These are phyloP conservation scores for Lathamus discolor DNA, from an alignment of 2,113 vertebrate species.

Conservation along the genomic window DNA sequence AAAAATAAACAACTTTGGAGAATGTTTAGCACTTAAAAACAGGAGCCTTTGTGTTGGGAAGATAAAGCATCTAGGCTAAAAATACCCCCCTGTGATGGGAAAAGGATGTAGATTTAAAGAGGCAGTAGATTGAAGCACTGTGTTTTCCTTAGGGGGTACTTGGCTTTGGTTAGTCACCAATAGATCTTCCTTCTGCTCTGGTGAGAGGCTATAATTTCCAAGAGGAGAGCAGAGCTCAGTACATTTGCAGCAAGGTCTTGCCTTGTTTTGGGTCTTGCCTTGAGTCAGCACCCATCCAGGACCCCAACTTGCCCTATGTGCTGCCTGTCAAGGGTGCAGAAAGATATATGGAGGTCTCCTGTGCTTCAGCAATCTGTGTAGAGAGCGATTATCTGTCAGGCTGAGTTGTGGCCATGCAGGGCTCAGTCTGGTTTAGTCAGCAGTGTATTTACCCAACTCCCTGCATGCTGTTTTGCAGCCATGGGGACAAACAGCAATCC, in stretches of 20 bases:
- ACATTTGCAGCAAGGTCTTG: not conserved
- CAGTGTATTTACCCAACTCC: not conserved
- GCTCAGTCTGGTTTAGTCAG: not conserved
- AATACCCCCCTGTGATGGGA: not conserved
- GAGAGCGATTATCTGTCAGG: rapidly evolving
- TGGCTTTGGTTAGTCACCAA: not conserved
- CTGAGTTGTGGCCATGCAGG: not conserved
- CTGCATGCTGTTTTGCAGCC: not conserved
- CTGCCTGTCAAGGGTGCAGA: not conserved
- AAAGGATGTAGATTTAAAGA: conserved; percentile 14
- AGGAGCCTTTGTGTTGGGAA: not conserved
- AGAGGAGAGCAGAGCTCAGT: not conserved
- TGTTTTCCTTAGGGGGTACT: not conserved
- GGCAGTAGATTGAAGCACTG: not conserved
- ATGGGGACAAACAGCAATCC: not conserved
- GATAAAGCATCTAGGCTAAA: not conserved
- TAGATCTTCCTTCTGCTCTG: not conserved
- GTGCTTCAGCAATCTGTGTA: not conserved
- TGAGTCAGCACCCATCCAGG: not conserved
- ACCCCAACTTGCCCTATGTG: rapidly evolving
- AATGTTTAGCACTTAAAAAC: not conserved
- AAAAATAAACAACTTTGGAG: not conserved
- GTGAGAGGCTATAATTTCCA: not conserved
- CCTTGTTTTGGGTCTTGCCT: not conserved
- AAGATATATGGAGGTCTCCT: not conserved